phyloP scores from a whole-genome alignment of 92 coral and sea anemone species.

The Heteractis magnifica region DNA sequence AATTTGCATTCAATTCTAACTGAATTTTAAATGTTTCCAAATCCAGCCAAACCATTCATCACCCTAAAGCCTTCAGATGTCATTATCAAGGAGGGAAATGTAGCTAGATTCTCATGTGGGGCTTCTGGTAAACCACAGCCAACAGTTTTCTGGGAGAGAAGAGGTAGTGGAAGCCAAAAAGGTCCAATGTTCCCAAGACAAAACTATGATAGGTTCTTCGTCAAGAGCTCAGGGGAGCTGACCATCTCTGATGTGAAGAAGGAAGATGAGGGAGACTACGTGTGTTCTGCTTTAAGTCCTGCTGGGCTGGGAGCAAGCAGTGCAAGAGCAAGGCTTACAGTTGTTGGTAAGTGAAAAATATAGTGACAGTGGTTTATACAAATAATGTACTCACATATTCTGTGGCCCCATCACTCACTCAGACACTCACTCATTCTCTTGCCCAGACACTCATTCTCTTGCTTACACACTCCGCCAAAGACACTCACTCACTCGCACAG shows the following conservation, averaged over 20 bases:
- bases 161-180: slow-evolving; percentile 20
- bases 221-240: slow-evolving; percentile 60
- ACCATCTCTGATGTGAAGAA: slow-evolving; percentile 53
- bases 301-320: slow-evolving; percentile 39
- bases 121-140: slow-evolving; percentile 82
- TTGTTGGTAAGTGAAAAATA: slow-evolving; percentile 47
- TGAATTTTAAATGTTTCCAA: background rate
- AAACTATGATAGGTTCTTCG: slow-evolving; percentile 60
- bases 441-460: background rate
- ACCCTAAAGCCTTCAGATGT: slow-evolving; percentile 47
- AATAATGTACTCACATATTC: background rate
- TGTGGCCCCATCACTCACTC: background rate
- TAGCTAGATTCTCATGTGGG: slow-evolving; percentile 61
- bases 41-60: slow-evolving; percentile 65
- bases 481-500: background rate
- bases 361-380: no score
- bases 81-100: slow-evolving; percentile 53
- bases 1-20: no score
- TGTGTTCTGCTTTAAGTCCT: slow-evolving; percentile 55
- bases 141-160: slow-evolving; percentile 72
- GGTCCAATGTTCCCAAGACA: slow-evolving; percentile 59
- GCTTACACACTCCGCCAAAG: no score
- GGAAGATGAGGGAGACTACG: slow-evolving; percentile 70
- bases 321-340: slow-evolving; percentile 65
- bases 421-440: background rate